Base-by-base conservation (phyloP, 2,888 invertebrate species). In the Priocnemis perturbator region DNA sequence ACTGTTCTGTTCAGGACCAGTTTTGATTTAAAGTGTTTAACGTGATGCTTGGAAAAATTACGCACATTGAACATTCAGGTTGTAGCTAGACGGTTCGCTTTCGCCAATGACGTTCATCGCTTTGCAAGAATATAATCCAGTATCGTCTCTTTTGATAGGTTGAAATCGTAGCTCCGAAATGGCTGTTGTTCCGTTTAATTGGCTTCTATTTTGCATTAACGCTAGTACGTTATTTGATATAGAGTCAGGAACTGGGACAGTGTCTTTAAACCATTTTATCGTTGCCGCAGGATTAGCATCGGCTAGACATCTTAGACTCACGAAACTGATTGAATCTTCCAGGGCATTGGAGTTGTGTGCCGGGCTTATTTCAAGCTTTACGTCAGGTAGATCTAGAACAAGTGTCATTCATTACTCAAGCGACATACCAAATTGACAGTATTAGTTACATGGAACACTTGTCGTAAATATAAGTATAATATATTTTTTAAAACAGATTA, bases 41-140 rank as follows among this genome's bases (percentile, higher is more conserved):
- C 26, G 3, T 7, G 26, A 4, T 26, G 3, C 3, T 26, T 7
- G 26, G 37, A 11, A 5, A 37, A 37, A 37, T 26, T 67, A 75
- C 79, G 65, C 73, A 92, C 92, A 92, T 87, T 92, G 92, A 53
- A 92, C 91, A 81, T 92, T 91, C 52, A 92, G 87, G 53, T 89
- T 89, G 74, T 91, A 91, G 76, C 89, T 89, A 67, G 91, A 89
- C 7, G 90, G 90, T 56, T 90, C 88, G 81, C 91, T 91, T 82
- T 90, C 93, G 81, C 94, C 95, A 77, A 97, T 96, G 80, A 93
- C 92, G 89, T 96, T 97, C 81, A 93, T 92, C n/a, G 96, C 96
- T 68, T 94, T 93, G 89, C 97, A 97, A 74, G 95, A 93, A 89
- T 96, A 97, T 79, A 95, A 93, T 2, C 97, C 97, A 83, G 96